These are phyloP conservation scores for Macrostomum lignano DNA, from an alignment of 1,140 invertebrate genomes.

Conservation along the genomic window DNA sequence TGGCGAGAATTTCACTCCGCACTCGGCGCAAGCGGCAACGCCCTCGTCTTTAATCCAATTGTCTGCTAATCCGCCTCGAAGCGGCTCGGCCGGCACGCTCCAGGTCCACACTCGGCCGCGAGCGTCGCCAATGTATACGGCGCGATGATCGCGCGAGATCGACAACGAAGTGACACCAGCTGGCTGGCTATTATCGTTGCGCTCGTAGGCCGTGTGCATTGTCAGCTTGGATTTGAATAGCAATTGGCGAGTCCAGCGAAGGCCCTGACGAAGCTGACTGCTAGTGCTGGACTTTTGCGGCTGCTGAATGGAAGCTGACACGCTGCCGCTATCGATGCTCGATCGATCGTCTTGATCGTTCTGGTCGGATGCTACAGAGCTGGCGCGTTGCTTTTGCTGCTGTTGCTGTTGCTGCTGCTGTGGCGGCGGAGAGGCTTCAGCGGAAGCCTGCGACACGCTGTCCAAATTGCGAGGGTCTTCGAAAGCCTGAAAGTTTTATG, in stretches of 20 bases:
- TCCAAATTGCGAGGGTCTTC: too few species aligned
- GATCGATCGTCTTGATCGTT: too few species aligned
- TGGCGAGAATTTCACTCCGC: constrained; percentile 57
- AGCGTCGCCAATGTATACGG: constrained; percentile 71
- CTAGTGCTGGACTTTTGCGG: too few species aligned
- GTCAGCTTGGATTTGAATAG: constrained; percentile 80
- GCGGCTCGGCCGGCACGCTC: constrained; percentile 62
- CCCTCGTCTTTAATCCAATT: constrained; percentile 82
- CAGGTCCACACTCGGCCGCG: constrained; percentile 78
- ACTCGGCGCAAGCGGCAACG: constrained; percentile 54
- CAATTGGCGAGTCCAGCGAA: constrained; percentile 54
- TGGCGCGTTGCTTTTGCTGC: too few species aligned
- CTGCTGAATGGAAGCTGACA: background rate
- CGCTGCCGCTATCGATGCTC: background rate
- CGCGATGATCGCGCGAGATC: constrained; percentile 56
- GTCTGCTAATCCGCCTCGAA: constrained; percentile 54
- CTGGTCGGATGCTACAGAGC: too few species aligned
- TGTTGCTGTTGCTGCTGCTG: too few species aligned
- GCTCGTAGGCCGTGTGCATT: constrained; percentile 90
- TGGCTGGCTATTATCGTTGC: constrained; percentile 83
- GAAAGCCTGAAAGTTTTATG: too few species aligned
- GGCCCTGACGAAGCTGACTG: too few species aligned
- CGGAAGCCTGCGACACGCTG: too few species aligned
- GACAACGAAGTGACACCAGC: constrained; percentile 73
- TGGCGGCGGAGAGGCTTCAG: too few species aligned